These are phyloP conservation scores for Margarornis squamiger DNA, from an alignment of 2,797 vertebrate genomes.

Conservation along the genomic window DNA sequence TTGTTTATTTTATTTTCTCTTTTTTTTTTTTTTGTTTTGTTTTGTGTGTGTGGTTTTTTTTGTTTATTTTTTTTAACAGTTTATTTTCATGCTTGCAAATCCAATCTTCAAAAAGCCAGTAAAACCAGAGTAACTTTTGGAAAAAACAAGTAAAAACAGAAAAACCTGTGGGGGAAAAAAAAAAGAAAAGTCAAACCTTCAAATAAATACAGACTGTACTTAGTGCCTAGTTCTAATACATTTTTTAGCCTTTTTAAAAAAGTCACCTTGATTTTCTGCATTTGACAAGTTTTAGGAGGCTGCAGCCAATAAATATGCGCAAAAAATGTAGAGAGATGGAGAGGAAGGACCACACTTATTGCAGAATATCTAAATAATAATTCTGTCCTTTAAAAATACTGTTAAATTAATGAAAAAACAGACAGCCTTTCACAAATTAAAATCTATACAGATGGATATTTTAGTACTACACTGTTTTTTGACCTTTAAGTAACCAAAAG, in stretches of 20 bases:
- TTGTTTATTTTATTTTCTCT: neutral
- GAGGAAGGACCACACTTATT: neutral
- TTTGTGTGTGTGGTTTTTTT: no score
- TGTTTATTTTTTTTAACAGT: neutral
- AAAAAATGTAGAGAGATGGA: neutral
- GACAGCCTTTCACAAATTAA: neutral
- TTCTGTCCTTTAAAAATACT: neutral
- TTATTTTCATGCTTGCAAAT: neutral
- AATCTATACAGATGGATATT: neutral
- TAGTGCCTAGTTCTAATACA: neutral
- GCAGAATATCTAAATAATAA: neutral
- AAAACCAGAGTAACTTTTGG: neutral
- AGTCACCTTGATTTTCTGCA: neutral
- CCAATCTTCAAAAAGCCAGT: neutral
- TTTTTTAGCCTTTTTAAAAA: neutral
- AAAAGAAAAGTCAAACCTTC: rapidly evolving
- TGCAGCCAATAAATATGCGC: neutral
- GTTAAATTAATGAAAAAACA: neutral
- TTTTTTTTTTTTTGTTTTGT: neutral
- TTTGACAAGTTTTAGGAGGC: neutral
- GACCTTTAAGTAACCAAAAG: neutral
- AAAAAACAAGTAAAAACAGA: neutral
- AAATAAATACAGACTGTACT: neutral
- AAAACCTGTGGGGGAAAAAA: rapidly evolving
- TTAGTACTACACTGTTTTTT: neutral